Evolutionary conservation across 2,797 vertebrate genomes (phyloP), one percentile per base, ranked within the genome.

Genomic region (Cephalopachus bancanus): DNA sequence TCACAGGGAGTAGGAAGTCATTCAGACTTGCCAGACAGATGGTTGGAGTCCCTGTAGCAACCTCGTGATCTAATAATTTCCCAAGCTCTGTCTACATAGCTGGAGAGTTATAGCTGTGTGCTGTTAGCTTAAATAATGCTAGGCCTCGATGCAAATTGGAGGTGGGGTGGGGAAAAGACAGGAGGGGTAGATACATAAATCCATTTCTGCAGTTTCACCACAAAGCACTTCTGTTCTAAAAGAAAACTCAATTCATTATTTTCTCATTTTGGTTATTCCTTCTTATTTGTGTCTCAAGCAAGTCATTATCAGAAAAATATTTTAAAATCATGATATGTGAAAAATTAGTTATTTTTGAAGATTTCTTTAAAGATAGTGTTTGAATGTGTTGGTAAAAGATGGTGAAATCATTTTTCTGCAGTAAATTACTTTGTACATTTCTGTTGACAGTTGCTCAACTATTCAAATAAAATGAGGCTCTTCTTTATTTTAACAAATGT

Each of bases 41-140:
- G 86, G 91, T 91, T n/a, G 60, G 89, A 96, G 55, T 93, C 85
- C 76, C 72, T 0, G 7, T 95, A 83, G 59, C 94, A 94, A 84
- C 83, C 89, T 67, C 57, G 76, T 97, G 96, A 97, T 94, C 93
- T 89, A 86, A 74, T 95, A 86, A 76, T 95, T 96, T 96, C 88
- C 93, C 71, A 89, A 93, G 75, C 59, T 44, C 33, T 95, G 76
- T 95, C 74, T 33, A 24, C 59, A 65, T 89, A 86, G 44, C 81
- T 95, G 71, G 67, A 78, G 89, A 87, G 62, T 95, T 80, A 74
- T 2, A 88, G 55, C 55, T 64, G 49, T 92, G 11, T 65, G 20
- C 67, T 69, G 22, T 92, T 76, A 59, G 81, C 62, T 93, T 75
- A 59, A 85, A 85, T n/a, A 83, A 74, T 78, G 55, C 5, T 44